phyloP scores from a whole-genome alignment of 1,140 invertebrate genomes.

The Tribolium madens region DNA sequence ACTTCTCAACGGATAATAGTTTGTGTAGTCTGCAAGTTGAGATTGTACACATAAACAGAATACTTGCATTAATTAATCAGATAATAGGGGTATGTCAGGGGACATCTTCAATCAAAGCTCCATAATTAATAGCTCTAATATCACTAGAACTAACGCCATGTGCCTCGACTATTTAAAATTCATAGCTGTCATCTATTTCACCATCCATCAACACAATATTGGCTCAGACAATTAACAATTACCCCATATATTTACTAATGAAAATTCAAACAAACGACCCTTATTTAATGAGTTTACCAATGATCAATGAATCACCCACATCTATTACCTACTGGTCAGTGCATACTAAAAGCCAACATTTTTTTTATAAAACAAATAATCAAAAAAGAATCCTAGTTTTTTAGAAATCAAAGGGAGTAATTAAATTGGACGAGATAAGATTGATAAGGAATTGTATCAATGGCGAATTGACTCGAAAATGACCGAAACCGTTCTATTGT shows the following conservation, averaged over 20 bases:
- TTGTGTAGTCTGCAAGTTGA: slow-evolving; percentile 16
- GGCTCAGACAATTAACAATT: slow-evolving; percentile 21
- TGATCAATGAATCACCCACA: neutral
- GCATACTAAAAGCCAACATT: too few relatives aligned
- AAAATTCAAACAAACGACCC: slow-evolving; percentile 35
- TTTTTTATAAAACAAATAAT: too few relatives aligned
- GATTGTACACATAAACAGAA: slow-evolving; percentile 40
- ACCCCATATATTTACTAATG: slow-evolving; percentile 18
- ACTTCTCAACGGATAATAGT: slow-evolving; percentile 2
- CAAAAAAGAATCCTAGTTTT: too few relatives aligned
- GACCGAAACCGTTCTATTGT: slow-evolving; percentile 26
- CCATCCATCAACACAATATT: slow-evolving; percentile 40
- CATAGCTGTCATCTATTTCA: slow-evolving; percentile 38
- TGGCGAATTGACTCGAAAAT: slow-evolving; percentile 30
- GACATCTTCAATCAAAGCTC: slow-evolving; percentile 50
- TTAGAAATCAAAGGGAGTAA: neutral
- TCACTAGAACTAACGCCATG: slow-evolving; percentile 32
- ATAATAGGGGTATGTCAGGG: slow-evolving; percentile 52
- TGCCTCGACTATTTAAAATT: slow-evolving; percentile 45
- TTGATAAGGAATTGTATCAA: neutral
- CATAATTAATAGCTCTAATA: slow-evolving; percentile 51
- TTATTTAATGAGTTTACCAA: neutral
- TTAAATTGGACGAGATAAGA: neutral
- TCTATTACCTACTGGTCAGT: neutral
- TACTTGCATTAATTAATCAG: slow-evolving; percentile 53